Percentiles rank a stretch among this genome's conserved stretches.
phyloP scores from a whole-genome alignment of 2,888 invertebrate species.

The Nomada flava region DNA sequence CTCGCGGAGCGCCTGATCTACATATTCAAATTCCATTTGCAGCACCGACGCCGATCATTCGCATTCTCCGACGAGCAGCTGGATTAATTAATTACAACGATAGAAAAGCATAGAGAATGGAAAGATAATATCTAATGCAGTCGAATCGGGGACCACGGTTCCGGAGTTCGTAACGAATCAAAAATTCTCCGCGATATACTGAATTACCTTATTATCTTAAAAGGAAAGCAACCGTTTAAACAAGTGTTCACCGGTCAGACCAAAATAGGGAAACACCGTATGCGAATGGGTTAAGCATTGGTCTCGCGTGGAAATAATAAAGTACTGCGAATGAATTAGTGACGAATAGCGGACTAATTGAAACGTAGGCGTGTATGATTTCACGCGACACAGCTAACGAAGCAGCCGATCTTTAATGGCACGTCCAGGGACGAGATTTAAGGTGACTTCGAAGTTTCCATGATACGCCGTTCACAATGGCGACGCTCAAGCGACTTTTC shows the following conservation, averaged over 20 bases:
- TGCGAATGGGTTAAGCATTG: too few relatives aligned
- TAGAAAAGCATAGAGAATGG: too few relatives aligned
- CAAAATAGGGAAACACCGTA: too few relatives aligned
- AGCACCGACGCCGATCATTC: constrained; percentile 35
- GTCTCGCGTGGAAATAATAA: neutral
- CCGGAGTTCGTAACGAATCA: too few relatives aligned
- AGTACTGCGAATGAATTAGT: neutral
- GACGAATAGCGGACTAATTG: constrained; percentile 47
- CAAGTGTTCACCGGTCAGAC: too few relatives aligned
- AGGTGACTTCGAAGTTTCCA: constrained; percentile 61
- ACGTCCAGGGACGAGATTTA: constrained; percentile 49
- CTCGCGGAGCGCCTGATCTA: constrained; percentile 33
- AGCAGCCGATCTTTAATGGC: constrained; percentile 61
- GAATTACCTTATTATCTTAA: too few relatives aligned
- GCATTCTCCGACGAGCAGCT: neutral
- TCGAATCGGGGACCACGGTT: too few relatives aligned
- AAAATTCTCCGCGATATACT: too few relatives aligned
- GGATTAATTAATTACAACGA: too few relatives aligned
- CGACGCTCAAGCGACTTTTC: constrained; percentile 37
- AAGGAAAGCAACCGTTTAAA: too few relatives aligned
- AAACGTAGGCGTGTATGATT: constrained; percentile 59
- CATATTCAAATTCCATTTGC: constrained; percentile 52
- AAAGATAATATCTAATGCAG: too few relatives aligned
- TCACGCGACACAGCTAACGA: constrained; percentile 42
- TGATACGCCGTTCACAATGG: constrained; percentile 34